Evolutionary conservation across 1,140 invertebrate species (phyloP), one percentile per base, ranked within the genome.

Genomic region (Drosophila murphyi): DNA sequence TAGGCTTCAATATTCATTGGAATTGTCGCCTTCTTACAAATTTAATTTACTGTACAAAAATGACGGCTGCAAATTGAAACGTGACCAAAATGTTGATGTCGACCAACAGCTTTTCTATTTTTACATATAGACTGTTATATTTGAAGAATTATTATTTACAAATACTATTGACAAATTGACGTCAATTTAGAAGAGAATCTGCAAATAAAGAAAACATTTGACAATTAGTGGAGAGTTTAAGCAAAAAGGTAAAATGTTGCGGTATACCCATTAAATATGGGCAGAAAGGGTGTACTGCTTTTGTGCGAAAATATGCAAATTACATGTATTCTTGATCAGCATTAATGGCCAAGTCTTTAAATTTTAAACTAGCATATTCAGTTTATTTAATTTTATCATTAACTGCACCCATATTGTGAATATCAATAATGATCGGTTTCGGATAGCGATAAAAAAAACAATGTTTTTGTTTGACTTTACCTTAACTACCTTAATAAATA

Each of bases 111-210:
- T 20, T 20, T 20, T 20, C 1, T 20, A 20, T 55, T 48, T 78
- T 60, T 45, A 47, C 41, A 60, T 47, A 10, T 72, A 78, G 67
- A 81, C 65, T 76, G 37, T 55, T 55, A 64, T 20, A 43, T 4
- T 60, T 76, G 60, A 80, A 67, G 59, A 68, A 78, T 67, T 74
- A 63, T 48, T 87, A 89, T 85, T 78, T 88, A 78, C 81, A 88
- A 63, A 71, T 69, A 63, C 29, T 65, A 45, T 67, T 56, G 60
- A 89, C 85, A n/a, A 62, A 83, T 57, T 88, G 48, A 69, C 69
- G 61, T 72, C 74, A 78, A 85, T 75, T 78, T 78, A 88, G 80
- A 80, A 61, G 77, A 78, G 77, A 89, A 85, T 89, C 83, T 88
- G 85, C 6, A 89, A 88, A 12, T n/a, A 61, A 12, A 69, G 20